phyloP scores from a whole-genome alignment of 2,888 invertebrate species.

The Petrolisthes cinctipes region DNA sequence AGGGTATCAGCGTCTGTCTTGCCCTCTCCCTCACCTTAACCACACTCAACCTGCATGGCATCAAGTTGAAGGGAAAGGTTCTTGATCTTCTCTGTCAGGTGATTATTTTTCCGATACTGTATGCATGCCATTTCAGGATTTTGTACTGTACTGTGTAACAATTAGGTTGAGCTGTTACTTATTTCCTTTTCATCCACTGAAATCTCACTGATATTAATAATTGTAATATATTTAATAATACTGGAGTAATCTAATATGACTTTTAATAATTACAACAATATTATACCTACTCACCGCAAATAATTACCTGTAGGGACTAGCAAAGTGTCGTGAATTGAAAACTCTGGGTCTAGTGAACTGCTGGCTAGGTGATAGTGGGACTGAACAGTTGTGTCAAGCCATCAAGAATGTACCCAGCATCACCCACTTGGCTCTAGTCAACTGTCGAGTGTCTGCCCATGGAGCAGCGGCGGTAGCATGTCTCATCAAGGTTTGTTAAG shows the following conservation, averaged over 20 bases:
- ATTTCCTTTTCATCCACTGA: too few species aligned
- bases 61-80: conserved; percentile 38
- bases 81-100: conserved; percentile 48
- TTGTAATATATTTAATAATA: too few species aligned
- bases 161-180: too few species aligned
- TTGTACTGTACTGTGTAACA: not conserved
- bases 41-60: conserved; percentile 21
- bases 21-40: conserved; percentile 32
- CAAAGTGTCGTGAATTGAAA: conserved; percentile 39
- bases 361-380: conserved; percentile 35
- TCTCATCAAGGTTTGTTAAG: conserved; percentile 34
- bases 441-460: conserved; percentile 28
- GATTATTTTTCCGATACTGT: not conserved
- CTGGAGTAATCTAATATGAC: too few species aligned
- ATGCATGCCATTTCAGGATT: not conserved
- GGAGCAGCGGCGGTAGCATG: conserved; percentile 32
- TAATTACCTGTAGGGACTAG: conserved; percentile 34
- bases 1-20: conserved; percentile 38
- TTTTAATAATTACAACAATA: not conserved
- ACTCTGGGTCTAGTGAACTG: conserved; percentile 27
- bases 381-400: conserved; percentile 34
- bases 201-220: too few species aligned
- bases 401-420: conserved; percentile 56
- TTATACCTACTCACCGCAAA: not conserved
- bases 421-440: conserved; percentile 28